Base-by-base conservation (phyloP, 2,113 vertebrate species). In the Ceyx margarethae region DNA sequence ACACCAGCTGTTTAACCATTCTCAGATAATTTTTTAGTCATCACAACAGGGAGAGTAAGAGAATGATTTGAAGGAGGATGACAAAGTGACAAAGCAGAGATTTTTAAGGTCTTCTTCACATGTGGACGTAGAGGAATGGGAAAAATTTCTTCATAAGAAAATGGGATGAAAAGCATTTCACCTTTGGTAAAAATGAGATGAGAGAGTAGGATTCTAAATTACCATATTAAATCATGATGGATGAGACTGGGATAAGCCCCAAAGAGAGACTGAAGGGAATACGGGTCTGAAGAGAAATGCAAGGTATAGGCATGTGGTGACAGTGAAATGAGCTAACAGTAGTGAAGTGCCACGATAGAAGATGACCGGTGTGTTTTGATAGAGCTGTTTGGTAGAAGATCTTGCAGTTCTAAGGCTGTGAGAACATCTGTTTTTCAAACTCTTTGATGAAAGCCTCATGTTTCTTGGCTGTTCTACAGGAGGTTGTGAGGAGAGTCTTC, bases 1-100 rank as follows among this genome's bases (percentile, higher is more conserved):
- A 85, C 46, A 82, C 64, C 92, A 94, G 56, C 89, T 93, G 71
- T 92, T 94, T 89, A 94, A 74, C 60, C 72, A 48, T 89, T 92
- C 64, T 85, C 48, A 87, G 82, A 58, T 58, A 66, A 75, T 82
- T 64, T 89, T 94, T 90, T 57, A 85, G 75, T 73, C 87, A 83
- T 85, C 25, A 3, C 37, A 91, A 54, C n/a, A 83, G 56, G 46
- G 19, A 91, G 37, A 76, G 19, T 29, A 85, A 60, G 33, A 53
- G 43, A 81, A 74, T 57, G 33, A 75, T 68, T 78, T 91, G 66
- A 87, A 90, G 37, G 58, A 91, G 25, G 23, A 75, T 79, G 71
- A 81, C 51, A 78, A 62, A 81, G 77, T 79, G 54, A 68, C 37
- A 60, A 19, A 50, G 45, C 89, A 93, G 80, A 90, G 25, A 84